Conservation (phyloP, 92 coral and sea anemone genomes). For the Epizoanthus ramosus region DNA sequence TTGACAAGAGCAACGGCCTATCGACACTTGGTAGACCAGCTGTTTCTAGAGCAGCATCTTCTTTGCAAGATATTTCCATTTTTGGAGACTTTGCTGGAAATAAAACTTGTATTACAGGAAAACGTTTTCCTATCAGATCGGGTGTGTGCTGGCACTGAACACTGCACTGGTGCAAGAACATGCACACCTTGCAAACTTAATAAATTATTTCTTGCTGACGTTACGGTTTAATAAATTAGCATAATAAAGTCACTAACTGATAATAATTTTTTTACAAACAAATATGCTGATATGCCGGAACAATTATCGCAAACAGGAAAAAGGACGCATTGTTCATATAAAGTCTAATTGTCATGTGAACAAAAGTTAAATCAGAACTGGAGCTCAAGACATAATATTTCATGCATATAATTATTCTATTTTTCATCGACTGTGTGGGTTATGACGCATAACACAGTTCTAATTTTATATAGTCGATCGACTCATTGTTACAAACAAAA, state of each 20-base stretch:
- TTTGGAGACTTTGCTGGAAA: neutral
- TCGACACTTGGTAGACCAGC: neutral
- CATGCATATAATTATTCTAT: too few species aligned
- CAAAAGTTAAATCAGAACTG: too few species aligned
- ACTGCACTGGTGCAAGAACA: slow-evolving; percentile 5
- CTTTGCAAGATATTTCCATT: slow-evolving; percentile 14
- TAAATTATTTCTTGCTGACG: neutral
- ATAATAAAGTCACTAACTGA: neutral
- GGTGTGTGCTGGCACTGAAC: neutral
- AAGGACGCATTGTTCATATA: too few species aligned
- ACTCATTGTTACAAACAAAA: too few species aligned
- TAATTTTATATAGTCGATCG: too few species aligned
- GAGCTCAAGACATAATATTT: too few species aligned
- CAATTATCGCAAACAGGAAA: too few species aligned
- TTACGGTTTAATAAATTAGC: slow-evolving; percentile 22
- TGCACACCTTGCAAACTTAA: neutral
- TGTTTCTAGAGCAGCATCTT: neutral
- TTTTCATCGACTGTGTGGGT: too few species aligned
- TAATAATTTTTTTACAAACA: too few species aligned
- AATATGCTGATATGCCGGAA: too few species aligned
- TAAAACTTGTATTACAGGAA: neutral
- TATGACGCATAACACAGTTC: too few species aligned
- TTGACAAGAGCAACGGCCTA: slow-evolving; percentile 36
- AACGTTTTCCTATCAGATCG: neutral
- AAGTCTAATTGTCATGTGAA: too few species aligned